Evolutionary conservation across 1,140 invertebrate species (phyloP).

Genomic region (Saccostrea cuccullata): DNA sequence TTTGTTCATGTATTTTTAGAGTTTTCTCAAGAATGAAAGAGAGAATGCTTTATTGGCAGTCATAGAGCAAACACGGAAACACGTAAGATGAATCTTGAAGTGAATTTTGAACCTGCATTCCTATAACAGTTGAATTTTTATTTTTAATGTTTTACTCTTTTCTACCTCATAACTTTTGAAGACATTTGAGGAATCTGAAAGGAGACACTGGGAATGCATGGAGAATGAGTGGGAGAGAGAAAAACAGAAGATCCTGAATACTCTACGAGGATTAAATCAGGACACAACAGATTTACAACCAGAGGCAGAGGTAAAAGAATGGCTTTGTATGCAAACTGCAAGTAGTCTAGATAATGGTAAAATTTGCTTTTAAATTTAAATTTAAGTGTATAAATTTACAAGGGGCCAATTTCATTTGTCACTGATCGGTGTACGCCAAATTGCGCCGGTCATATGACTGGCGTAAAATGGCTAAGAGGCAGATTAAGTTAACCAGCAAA

Average conservation of each 20-base stretch:
- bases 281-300: slow-evolving; percentile 86
- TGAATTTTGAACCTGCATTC: not conserved
- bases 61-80: slow-evolving; percentile 92
- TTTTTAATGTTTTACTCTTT: not conserved
- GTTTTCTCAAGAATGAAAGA: slow-evolving; percentile 93
- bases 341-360: too few species aligned
- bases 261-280: slow-evolving; percentile 90
- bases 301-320: slow-evolving; percentile 73
- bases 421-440: too few species aligned
- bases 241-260: slow-evolving; percentile 91
- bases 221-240: slow-evolving; percentile 93
- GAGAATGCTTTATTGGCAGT: slow-evolving; percentile 95
- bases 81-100: slow-evolving; percentile 81
- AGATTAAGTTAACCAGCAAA: too few species aligned
- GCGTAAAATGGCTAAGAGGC: too few species aligned
- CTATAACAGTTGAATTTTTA: not conserved
- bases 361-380: too few species aligned
- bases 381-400: too few species aligned
- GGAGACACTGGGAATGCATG: slow-evolving; percentile 89
- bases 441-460: too few species aligned
- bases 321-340: too few species aligned
- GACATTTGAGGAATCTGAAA: slow-evolving; percentile 81
- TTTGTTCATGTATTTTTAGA: slow-evolving; percentile 81
- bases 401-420: too few species aligned
- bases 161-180: slow-evolving; percentile 48